Evolutionary conservation across 2,797 vertebrate genomes (phyloP).

Genomic region (Argya squamiceps): DNA sequence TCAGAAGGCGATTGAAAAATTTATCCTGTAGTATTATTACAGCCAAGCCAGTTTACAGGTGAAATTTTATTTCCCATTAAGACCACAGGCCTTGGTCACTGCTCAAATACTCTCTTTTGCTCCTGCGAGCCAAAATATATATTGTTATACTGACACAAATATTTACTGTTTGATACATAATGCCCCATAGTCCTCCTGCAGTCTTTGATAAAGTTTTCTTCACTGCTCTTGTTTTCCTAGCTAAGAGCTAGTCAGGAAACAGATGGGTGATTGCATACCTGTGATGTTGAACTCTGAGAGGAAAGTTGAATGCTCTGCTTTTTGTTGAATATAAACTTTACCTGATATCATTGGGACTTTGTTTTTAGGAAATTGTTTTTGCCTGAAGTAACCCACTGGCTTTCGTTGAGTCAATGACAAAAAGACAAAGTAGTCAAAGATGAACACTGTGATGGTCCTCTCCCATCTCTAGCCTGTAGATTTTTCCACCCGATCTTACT

Average conservation of each 20-base stretch:
- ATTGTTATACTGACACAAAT: background rate
- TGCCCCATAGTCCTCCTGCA: background rate
- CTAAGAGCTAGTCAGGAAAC: background rate
- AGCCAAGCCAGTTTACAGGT: background rate
- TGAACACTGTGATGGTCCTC: background rate
- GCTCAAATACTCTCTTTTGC: background rate
- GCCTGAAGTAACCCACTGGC: background rate
- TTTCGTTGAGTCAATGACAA: background rate
- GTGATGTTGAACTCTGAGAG: background rate
- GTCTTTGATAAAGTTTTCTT: background rate
- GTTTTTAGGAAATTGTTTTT: background rate
- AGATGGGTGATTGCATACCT: background rate
- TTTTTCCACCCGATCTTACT: background rate
- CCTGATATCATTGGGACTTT: background rate
- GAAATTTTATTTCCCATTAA: background rate
- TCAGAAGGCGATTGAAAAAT: background rate
- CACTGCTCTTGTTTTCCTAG: background rate
- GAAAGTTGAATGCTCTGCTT: background rate
- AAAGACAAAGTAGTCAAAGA: background rate
- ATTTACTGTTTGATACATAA: background rate
- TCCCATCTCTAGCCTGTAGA: background rate
- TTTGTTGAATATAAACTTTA: background rate
- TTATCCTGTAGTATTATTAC: background rate
- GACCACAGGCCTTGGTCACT: background rate
- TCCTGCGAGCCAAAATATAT: background rate